Evolutionary conservation across 1,140 invertebrate species (phyloP).

Genomic region (Heliconius eleuchia): DNA sequence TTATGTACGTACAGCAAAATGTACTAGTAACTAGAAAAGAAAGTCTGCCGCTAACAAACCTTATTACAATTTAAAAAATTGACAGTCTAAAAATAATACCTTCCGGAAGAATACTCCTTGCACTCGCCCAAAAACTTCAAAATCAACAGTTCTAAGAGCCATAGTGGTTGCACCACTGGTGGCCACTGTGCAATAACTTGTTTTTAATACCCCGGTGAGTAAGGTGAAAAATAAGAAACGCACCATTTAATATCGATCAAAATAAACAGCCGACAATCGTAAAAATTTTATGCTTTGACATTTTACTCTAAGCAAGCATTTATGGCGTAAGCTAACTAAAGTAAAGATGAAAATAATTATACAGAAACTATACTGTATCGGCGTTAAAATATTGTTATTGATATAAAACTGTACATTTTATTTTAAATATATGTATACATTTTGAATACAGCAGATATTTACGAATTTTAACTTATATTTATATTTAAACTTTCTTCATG

Average conservation of each 20-base stretch:
- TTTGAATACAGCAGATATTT: not conserved
- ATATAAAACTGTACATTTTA: too few species aligned
- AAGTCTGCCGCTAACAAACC: too few species aligned
- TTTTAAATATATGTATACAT: not conserved
- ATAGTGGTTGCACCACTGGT: constrained; percentile 36
- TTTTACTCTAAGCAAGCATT: not conserved
- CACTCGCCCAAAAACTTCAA: constrained; percentile 84
- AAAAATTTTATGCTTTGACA: not conserved
- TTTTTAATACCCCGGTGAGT: constrained; percentile 48
- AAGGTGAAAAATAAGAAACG: constrained; percentile 58
- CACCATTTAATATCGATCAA: constrained; percentile 52
- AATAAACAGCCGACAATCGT: constrained; percentile 17
- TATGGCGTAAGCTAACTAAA: not conserved
- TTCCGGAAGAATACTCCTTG: constrained; percentile 86
- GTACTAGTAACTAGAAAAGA: too few species aligned
- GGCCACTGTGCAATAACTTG: constrained; percentile 33
- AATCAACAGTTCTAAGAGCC: constrained; percentile 77
- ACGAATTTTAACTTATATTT: not conserved
- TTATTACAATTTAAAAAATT: too few species aligned
- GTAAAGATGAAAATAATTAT: not conserved
- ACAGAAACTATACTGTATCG: not conserved
- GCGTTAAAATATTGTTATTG: too few species aligned
- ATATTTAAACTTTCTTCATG: not conserved
- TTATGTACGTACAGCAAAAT: too few species aligned
- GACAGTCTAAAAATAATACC: constrained; percentile 40